Percentiles rank a stretch among this genome's conserved stretches.
Conservation (phyloP, 1,140 invertebrate genomes). For the Reticulitermes speratus region DNA sequence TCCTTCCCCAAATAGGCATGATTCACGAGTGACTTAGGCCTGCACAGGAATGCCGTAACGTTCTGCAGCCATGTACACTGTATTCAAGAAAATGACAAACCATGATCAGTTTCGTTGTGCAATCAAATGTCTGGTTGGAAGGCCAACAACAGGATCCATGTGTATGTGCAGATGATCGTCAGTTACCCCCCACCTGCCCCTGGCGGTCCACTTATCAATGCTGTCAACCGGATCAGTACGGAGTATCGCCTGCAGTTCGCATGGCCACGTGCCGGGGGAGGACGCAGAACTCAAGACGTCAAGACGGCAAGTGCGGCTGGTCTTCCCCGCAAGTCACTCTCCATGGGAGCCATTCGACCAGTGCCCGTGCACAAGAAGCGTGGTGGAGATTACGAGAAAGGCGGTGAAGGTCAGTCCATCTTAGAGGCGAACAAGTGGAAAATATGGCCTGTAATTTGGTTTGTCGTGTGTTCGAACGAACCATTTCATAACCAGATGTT, state of each 20-base stretch:
- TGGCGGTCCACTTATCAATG: slow-evolving; percentile 32
- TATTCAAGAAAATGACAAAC: no score
- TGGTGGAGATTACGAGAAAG: slow-evolving; percentile 48
- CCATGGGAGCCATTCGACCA: slow-evolving; percentile 76
- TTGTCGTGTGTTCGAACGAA: neutral
- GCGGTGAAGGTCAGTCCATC: slow-evolving; percentile 45
- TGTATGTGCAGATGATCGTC: slow-evolving; percentile 34
- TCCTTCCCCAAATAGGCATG: no score
- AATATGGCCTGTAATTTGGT: neutral
- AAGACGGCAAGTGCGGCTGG: slow-evolving; percentile 35
- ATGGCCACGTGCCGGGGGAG: slow-evolving; percentile 30
- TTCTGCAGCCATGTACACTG: no score
- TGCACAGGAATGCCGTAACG: no score
- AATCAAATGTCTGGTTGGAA: neutral
- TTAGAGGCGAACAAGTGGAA: neutral
- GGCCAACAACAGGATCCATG: neutral
- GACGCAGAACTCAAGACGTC: slow-evolving; percentile 34
- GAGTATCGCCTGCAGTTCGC: slow-evolving; percentile 87
- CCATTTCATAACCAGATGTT: no score
- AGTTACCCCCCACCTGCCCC: slow-evolving; percentile 35
- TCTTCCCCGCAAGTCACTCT: slow-evolving; percentile 72
- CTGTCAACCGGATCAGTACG: slow-evolving; percentile 68
- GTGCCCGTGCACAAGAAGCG: slow-evolving; percentile 66
- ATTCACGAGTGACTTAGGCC: no score
- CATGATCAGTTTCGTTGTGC: neutral